Conservation (phyloP, 2,113 vertebrate species). For the Pelobates fuscus region DNA sequence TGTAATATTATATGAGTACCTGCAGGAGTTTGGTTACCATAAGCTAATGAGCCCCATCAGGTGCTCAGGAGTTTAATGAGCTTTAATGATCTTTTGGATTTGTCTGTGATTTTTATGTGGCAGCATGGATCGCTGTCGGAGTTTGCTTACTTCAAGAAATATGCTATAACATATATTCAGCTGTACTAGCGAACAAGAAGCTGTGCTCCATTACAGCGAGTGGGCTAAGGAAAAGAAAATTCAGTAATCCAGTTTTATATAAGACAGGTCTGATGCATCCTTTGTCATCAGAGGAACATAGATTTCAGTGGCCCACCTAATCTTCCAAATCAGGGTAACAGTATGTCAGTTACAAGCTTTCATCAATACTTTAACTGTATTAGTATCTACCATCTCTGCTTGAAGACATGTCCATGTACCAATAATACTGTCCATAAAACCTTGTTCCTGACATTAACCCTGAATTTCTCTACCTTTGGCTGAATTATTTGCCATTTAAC, state of each 20-base stretch:
- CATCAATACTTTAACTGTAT: no score
- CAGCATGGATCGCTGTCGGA: slow-evolving; percentile 27
- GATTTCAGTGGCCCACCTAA: no score
- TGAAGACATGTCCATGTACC: no score
- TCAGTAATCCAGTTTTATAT: neutral
- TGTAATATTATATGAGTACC: slow-evolving; percentile 30
- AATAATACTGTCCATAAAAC: no score
- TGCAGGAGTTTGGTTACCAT: slow-evolving; percentile 45
- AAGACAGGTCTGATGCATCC: no score
- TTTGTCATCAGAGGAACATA: no score
- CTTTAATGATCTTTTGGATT: slow-evolving; percentile 37
- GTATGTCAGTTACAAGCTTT: no score
- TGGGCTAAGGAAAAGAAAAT: neutral
- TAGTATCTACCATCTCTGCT: no score
- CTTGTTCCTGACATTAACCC: no score
- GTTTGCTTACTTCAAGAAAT: slow-evolving; percentile 21
- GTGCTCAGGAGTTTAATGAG: slow-evolving; percentile 27
- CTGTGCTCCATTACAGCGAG: neutral
- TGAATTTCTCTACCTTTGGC: no score
- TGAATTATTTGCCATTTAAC: no score
- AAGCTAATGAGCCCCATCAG: slow-evolving; percentile 45
- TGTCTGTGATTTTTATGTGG: slow-evolving; percentile 22
- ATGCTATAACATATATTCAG: slow-evolving; percentile 19
- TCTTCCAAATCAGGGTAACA: no score
- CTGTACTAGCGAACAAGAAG: neutral